phyloP scores from a whole-genome alignment of 2,113 vertebrate genomes.

The Oreotragus oreotragus region DNA sequence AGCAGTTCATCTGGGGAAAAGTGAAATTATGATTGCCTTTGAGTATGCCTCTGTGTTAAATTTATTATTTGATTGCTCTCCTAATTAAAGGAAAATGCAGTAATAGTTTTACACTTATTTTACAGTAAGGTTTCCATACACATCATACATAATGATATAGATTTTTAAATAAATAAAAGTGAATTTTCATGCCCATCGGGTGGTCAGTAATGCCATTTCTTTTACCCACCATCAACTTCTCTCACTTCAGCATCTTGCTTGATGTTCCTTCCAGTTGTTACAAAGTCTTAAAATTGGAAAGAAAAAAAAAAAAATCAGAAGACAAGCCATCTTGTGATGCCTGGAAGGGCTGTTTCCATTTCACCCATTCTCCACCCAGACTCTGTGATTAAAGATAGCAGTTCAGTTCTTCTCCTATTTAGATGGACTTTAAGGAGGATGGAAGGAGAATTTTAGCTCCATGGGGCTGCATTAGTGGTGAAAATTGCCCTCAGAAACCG shows the following conservation, averaged over 20 bases:
- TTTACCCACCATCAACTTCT: background rate
- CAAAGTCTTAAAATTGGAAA: background rate
- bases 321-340: background rate
- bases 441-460: background rate
- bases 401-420: background rate
- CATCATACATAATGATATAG: background rate
- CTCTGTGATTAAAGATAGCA: background rate
- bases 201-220: background rate
- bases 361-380: background rate
- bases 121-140: background rate
- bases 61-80: background rate
- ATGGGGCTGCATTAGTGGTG: background rate
- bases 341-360: background rate
- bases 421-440: background rate
- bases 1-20: background rate
- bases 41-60: background rate
- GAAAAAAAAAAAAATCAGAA: background rate
- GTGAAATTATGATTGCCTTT: background rate
- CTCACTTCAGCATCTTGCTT: background rate
- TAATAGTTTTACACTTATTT: background rate
- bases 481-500: background rate
- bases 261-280: background rate
- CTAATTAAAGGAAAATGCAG: background rate
- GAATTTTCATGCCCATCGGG: background rate
- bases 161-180: background rate